Base-by-base conservation (phyloP, 1,140 invertebrate species). In the Neodiprion fabricii region DNA sequence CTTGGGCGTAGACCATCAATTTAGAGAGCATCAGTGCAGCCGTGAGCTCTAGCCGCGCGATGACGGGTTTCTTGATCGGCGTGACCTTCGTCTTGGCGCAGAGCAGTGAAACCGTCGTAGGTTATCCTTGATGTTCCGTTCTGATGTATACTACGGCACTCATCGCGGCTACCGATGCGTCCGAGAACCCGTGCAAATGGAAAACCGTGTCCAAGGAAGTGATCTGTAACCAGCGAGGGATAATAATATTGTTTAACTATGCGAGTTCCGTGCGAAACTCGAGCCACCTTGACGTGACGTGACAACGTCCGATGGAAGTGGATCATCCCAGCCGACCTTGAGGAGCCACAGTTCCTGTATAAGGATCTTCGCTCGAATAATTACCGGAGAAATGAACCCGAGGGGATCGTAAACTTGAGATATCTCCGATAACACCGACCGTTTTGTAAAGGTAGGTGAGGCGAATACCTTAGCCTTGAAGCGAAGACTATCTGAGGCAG, bases 291-390 rank as follows among this genome's bases (percentile, higher is more conserved):
- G n/a, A n/a, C n/a, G n/a, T n/a, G n/a, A n/a, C n/a, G 80, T 12
- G 21, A 67, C 12, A 17, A 71, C 70, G 17, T 61, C n/a, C 10
- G 7, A 1, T 10, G 79, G 74, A 1, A 82, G 53, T 12, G 40
- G 28, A 2, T 85, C 81, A 74, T 87, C 84, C 84, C 85, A 87
- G 9, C 73, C 79, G 1, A 81, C 9, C 7, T 83, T 78, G 1
- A 75, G 9, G 14, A 53, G 23, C 82, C 83, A 85, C 17, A 85
- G 71, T 23, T 80, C 67, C 74, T 86, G 80, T 9, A 87, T 74
- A 28, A 84, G 72, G 7, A 85, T 75, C 77, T 85, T 86, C 1
- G 76, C 76, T 12, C 47, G 71, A n/a, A 86, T 74, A 0, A 77
- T 77, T 9, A 77, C 70, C 9, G 80, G 82, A 9, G 76, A 77